phyloP scores from a whole-genome alignment of 92 coral and sea anemone genomes.

The Zoanthus gigantus region DNA sequence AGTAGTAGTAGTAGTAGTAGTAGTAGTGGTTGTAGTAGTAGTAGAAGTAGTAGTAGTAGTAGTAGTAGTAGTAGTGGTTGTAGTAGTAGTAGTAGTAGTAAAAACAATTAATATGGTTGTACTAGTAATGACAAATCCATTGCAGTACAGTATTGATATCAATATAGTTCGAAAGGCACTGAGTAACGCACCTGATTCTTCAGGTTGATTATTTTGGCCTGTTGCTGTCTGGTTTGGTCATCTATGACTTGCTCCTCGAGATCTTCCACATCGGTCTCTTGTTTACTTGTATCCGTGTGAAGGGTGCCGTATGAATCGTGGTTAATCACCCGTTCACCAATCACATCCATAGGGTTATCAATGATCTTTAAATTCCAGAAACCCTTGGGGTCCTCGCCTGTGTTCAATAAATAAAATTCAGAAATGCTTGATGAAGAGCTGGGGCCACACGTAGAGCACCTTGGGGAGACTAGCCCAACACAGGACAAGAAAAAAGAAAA shows the following conservation, averaged over 20 bases:
- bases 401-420: neutral
- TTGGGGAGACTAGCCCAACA: too few relatives aligned
- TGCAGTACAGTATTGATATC: too few relatives aligned
- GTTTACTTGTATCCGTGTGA: slow-evolving; percentile 97
- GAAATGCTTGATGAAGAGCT: neutral
- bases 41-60: too few relatives aligned
- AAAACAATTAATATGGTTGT: too few relatives aligned
- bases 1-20: too few relatives aligned
- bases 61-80: neutral
- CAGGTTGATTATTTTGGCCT: slow-evolving; percentile 71
- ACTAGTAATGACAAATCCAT: too few relatives aligned
- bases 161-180: too few relatives aligned
- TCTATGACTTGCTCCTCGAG: slow-evolving; percentile 98
- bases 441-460: too few relatives aligned
- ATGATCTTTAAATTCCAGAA: slow-evolving; percentile 88
- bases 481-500: too few relatives aligned
- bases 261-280: slow-evolving; percentile 96
- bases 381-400: slow-evolving; percentile 96
- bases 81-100: too few relatives aligned
- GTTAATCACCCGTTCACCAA: slow-evolving; percentile 90
- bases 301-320: slow-evolving; percentile 80
- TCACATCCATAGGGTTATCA: slow-evolving; percentile 92
- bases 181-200: slow-evolving; percentile 66
- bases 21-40: too few relatives aligned
- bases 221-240: slow-evolving; percentile 97